Evolutionary conservation across 2,113 vertebrate genomes (phyloP), one percentile per base, ranked within the genome.

Genomic region (Gobio gobio): DNA sequence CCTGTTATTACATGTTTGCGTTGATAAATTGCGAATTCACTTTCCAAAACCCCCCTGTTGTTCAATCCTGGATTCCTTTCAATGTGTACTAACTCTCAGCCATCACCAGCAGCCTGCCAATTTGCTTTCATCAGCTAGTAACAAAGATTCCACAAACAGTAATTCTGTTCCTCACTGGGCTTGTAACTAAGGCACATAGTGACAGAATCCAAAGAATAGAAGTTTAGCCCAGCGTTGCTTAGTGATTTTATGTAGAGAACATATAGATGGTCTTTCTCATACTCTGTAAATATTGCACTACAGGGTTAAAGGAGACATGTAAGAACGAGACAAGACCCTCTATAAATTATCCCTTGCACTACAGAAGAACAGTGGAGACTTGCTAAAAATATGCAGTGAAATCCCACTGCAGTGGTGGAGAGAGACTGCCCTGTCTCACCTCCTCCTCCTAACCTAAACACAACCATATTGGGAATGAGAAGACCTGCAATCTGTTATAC

Each of bases 1-100:
- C 29, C 81, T 58, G 47, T 58, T 58, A 24, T 56, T 24, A 40
- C 49, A 72, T 20, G 18, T 72, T 83, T 83, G 4, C 22, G 2
- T 36, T 72, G 33, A 72, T 72, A 73, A 82, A 80, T 29, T 49
- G 45, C 13, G 10, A 56, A 72, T 58, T 70, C 12, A 16, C 22
- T 26, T 43, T 83, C 66, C 80, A 56, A 83, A 72, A 40, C 9
- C 16, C 43, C 73, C 79, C 45, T 20, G 61, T 68, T 51, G 79
- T 82, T 82, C 40, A 82, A 36, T 40, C 29, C 66, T 70, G 81
- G 81, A 83, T 56, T 22, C 49, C 12, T 83, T 73, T 83, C 66
- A 73, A 58, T 58, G 63, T 83, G 66, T 83, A 58, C 49, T 58
- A 73, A 73, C 51, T 72, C 66, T 68, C 47, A 6, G 66, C 81